Conservation (phyloP, 2,888 invertebrate species). For the Malthinus flaveolus region DNA sequence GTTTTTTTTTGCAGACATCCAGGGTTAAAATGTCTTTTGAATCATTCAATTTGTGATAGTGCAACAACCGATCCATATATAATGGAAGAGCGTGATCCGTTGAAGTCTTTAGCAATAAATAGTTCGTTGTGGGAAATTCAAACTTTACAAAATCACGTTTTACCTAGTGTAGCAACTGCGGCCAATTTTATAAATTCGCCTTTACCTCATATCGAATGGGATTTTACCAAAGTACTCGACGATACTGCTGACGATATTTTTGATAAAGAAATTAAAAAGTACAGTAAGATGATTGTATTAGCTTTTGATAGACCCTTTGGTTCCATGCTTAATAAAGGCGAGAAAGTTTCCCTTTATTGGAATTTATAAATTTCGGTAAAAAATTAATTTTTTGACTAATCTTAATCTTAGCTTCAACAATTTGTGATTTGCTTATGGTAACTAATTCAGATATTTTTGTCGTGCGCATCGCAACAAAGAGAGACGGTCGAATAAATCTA, state of each 20-base stretch:
- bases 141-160: constrained; percentile 72
- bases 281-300: constrained; percentile 73
- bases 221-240: constrained; percentile 68
- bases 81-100: constrained; percentile 79
- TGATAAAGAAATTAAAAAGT: constrained; percentile 75
- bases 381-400: constrained; percentile 2
- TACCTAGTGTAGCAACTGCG: constrained; percentile 72
- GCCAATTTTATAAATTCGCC: constrained; percentile 72
- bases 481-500: too few relatives aligned
- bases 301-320: constrained; percentile 74
- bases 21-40: constrained; percentile 70
- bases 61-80: constrained; percentile 80
- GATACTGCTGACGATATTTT: constrained; percentile 70
- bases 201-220: constrained; percentile 69
- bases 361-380: constrained; percentile 46
- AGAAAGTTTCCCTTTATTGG: constrained; percentile 72
- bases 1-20: constrained; percentile 73
- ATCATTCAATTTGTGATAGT: constrained; percentile 55
- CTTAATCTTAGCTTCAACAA: not conserved
- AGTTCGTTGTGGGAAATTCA: constrained; percentile 94
- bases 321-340: constrained; percentile 61
- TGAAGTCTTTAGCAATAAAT: constrained; percentile 77
- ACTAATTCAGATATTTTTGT: too few relatives aligned
- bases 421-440: not conserved
- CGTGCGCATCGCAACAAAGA: too few relatives aligned